These are phyloP conservation scores for Takifugu ocellatus DNA, from an alignment of 2,797 vertebrate species.

Conservation along the genomic window DNA sequence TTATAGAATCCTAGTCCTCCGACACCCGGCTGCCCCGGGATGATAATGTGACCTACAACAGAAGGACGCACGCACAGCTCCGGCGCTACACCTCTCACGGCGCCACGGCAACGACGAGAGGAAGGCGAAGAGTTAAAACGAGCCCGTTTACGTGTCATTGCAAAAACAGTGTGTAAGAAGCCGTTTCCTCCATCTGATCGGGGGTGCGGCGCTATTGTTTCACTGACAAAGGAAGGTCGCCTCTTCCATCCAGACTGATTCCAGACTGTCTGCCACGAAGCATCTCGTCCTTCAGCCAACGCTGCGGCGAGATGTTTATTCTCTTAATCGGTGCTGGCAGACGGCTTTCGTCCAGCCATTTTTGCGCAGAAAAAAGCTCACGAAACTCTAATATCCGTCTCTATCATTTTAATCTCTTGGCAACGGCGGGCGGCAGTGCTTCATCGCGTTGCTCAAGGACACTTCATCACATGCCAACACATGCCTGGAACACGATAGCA, in stretches of 20 bases:
- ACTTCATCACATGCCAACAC: conserved; percentile 13
- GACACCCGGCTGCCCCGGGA: conserved; percentile 53
- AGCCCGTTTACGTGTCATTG: conserved; percentile 22
- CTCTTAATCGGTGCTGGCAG: not conserved
- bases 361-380: not conserved
- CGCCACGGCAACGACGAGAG: conserved; percentile 30
- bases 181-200: conserved; percentile 20
- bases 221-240: conserved; percentile 9
- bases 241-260: conserved; percentile 23
- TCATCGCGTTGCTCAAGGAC: conserved; percentile 34
- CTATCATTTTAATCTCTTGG: not conserved
- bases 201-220: conserved; percentile 21
- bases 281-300: conserved; percentile 9
- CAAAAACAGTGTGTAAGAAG: conserved; percentile 3
- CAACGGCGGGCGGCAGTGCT: too few species aligned
- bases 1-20: conserved; percentile 52
- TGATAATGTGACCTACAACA: conserved; percentile 57
- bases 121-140: conserved; percentile 39
- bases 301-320: not conserved
- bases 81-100: conserved; percentile 20
- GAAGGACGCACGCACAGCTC: conserved; percentile 35
- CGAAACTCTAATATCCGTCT: not conserved
- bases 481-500: conserved; percentile 7
- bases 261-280: not conserved
- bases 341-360: not conserved